Percentiles rank a stretch among this genome's conserved stretches.
Conservation (phyloP, 1,140 invertebrate genomes). For the Pogonognathellus flavescens region DNA sequence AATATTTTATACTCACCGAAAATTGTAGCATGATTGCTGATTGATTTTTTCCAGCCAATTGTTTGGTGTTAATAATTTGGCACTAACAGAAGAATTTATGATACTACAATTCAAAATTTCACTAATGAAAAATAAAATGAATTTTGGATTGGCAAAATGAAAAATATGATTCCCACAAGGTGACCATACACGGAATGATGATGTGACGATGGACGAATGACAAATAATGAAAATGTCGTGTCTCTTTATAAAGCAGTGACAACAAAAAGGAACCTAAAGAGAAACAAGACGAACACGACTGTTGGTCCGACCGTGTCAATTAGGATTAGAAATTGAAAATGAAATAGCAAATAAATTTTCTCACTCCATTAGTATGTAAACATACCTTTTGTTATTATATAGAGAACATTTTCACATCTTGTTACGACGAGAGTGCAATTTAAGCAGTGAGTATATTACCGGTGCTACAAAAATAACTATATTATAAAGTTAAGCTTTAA, state of each 20-base stretch:
- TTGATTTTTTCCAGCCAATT: too few species aligned
- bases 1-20: neutral
- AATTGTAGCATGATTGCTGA: neutral
- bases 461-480: neutral
- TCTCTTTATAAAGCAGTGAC: slow-evolving; percentile 39
- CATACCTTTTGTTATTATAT: neutral
- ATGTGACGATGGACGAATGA: slow-evolving; percentile 41
- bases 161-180: neutral
- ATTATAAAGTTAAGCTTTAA: neutral
- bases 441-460: neutral
- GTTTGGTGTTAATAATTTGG: too few species aligned
- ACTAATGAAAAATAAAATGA: neutral
- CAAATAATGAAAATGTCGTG: slow-evolving; percentile 32
- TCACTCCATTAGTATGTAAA: slow-evolving; percentile 45
- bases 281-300: slow-evolving; percentile 39
- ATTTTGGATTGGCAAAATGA: neutral
- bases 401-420: neutral
- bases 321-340: slow-evolving; percentile 49
- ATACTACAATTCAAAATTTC: too few species aligned
- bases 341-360: slow-evolving; percentile 35
- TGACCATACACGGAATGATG: neutral
- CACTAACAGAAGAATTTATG: too few species aligned
- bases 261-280: slow-evolving; percentile 33
- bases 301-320: slow-evolving; percentile 40
- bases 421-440: neutral